Evolutionary conservation across 2,797 vertebrate genomes (phyloP).

Genomic region (Oreochromis mossambicus): DNA sequence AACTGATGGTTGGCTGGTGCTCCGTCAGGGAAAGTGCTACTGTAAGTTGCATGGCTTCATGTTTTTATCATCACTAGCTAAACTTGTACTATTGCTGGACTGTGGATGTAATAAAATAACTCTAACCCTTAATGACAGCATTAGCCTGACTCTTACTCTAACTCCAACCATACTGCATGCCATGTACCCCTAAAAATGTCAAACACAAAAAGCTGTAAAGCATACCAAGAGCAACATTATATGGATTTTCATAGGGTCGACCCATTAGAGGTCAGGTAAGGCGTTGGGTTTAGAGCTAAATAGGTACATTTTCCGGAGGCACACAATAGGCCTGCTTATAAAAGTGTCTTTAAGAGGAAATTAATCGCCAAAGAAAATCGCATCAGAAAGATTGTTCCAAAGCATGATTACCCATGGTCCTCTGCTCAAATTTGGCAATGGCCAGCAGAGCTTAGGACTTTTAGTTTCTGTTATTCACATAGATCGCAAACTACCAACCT

Average conservation of each 20-base stretch:
- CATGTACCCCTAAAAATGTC: neutral
- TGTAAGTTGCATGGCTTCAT: neutral
- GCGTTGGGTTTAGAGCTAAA: neutral
- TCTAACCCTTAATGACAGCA: neutral
- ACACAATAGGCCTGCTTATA: too few species aligned
- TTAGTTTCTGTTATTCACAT: neutral
- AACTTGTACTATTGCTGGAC: neutral
- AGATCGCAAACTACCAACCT: neutral
- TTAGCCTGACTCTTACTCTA: too few species aligned
- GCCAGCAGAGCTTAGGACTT: too few species aligned
- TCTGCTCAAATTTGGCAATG: too few species aligned
- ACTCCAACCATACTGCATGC: neutral
- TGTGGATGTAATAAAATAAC: neutral
- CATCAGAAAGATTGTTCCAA: too few species aligned
- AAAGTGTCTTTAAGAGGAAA: too few species aligned
- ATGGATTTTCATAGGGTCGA: neutral
- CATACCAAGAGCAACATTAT: neutral
- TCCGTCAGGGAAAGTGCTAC: neutral
- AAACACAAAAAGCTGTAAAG: neutral
- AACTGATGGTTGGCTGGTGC: neutral
- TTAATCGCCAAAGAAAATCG: too few species aligned
- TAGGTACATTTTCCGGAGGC: neutral
- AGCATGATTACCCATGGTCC: too few species aligned
- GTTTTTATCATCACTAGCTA: neutral
- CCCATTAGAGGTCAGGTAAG: neutral